phyloP scores from a whole-genome alignment of 1,140 invertebrate genomes.

The Scaptomyza pallida region DNA sequence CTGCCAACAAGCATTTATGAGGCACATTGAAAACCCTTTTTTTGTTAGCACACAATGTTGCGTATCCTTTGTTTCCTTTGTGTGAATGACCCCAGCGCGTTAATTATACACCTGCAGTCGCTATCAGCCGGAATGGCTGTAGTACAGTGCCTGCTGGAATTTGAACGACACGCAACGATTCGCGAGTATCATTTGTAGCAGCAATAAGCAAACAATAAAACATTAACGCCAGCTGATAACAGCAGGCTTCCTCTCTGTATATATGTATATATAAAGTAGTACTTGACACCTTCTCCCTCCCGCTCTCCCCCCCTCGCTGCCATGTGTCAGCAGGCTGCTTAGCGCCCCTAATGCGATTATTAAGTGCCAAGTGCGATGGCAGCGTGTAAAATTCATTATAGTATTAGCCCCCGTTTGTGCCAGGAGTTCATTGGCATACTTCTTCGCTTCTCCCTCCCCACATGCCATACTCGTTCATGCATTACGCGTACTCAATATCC shows the following conservation, averaged over 20 bases:
- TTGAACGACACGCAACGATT: slow-evolving; percentile 21
- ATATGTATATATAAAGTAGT: no score
- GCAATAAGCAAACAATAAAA: slow-evolving; percentile 78
- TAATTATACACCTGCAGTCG: slow-evolving; percentile 43
- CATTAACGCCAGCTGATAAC: slow-evolving; percentile 68
- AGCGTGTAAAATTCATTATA: slow-evolving; percentile 80
- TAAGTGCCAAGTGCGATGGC: slow-evolving; percentile 77
- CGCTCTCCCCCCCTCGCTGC: background rate
- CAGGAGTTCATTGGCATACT: slow-evolving; percentile 41
- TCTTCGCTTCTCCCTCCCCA: background rate
- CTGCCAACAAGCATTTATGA: slow-evolving; percentile 1
- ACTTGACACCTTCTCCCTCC: background rate
- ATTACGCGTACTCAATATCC: slow-evolving; percentile 79
- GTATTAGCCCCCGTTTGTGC: slow-evolving; percentile 45
- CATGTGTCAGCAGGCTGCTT: slow-evolving; percentile 73
- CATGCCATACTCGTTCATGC: slow-evolving; percentile 63
- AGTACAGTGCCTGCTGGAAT: slow-evolving; percentile 11
- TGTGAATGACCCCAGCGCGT: slow-evolving; percentile 23
- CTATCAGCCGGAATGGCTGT: slow-evolving; percentile 14
- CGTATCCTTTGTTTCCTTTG: slow-evolving; percentile 13
- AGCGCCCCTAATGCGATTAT: slow-evolving; percentile 78
- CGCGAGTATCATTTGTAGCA: slow-evolving; percentile 50
- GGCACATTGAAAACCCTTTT: background rate
- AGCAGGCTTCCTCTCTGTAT: slow-evolving; percentile 11
- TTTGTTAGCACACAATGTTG: background rate